A percentile compares a stretch with the other conserved stretches of the same genome.
phyloP scores from a whole-genome alignment of 2,113 vertebrate genomes.

The Willisornis vidua region DNA sequence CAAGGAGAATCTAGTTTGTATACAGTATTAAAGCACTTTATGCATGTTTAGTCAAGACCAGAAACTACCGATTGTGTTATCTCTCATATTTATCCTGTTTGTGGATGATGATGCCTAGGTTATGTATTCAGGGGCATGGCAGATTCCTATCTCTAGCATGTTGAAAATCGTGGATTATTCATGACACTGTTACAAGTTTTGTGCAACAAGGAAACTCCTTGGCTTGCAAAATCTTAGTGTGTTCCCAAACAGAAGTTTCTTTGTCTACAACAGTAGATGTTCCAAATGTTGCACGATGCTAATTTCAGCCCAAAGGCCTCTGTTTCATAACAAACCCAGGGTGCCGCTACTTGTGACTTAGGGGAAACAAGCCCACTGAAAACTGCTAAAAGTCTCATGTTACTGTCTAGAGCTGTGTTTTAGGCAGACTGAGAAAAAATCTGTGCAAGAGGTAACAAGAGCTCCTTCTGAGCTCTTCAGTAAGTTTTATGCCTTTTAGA shows the following conservation, averaged over 20 bases:
- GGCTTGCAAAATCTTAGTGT: conserved; percentile 37
- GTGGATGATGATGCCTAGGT: conserved; percentile 21
- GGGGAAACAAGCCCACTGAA: conserved; percentile 7
- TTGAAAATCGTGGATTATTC: conserved; percentile 58
- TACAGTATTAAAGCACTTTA: background rate
- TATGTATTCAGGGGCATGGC: background rate
- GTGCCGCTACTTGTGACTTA: conserved; percentile 1
- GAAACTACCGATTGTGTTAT: background rate
- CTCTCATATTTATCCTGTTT: conserved; percentile 23
- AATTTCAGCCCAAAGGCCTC: conserved; percentile 60
- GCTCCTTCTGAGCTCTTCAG: background rate
- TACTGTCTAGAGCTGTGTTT: background rate
- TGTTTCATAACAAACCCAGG: conserved; percentile 58
- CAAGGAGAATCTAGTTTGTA: background rate
- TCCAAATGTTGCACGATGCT: conserved; percentile 56
- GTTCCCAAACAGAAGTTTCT: conserved; percentile 61
- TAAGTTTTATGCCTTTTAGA: background rate
- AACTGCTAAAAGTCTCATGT: conserved; percentile 19
- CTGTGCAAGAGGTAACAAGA: background rate
- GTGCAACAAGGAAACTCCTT: conserved; percentile 55
- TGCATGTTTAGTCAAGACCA: conserved; percentile 54
- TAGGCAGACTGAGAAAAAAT: background rate
- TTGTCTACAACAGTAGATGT: conserved; percentile 40
- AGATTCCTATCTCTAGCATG: conserved; percentile 49
- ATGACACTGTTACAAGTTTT: conserved; percentile 54